A percentile compares a stretch with the other conserved stretches of the same genome.
Evolutionary conservation across 2,888 invertebrate genomes (phyloP).

Genomic region (Itoplectis maculator): DNA sequence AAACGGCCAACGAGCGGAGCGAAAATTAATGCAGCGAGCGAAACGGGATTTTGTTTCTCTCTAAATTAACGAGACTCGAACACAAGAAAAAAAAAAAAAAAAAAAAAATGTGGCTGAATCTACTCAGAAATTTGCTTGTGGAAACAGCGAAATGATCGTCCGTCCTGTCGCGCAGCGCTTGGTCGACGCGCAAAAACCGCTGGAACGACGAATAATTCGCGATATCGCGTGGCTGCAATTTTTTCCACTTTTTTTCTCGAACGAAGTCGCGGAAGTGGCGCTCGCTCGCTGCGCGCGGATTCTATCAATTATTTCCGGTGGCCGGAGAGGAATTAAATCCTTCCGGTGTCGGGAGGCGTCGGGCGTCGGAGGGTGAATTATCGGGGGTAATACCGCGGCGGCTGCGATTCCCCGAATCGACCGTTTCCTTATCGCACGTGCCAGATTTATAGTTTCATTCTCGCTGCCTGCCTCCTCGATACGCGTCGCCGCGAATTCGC

Average conservation of each 20-base stretch:
- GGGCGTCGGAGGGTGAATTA: slow-evolving; percentile 35
- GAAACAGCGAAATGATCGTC: neutral
- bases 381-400: slow-evolving; percentile 45
- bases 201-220: slow-evolving; percentile 17
- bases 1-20: neutral
- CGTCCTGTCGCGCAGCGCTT: too few species aligned
- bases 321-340: slow-evolving; percentile 36
- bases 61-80: neutral
- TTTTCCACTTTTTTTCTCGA: neutral
- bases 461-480: neutral
- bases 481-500: neutral
- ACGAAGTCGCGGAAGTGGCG: neutral
- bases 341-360: slow-evolving; percentile 15
- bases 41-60: neutral
- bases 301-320: slow-evolving; percentile 38
- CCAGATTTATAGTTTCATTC: slow-evolving; percentile 62
- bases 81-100: neutral
- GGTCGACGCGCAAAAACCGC: too few species aligned
- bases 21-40: slow-evolving; percentile 9
- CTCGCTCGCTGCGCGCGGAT: neutral
- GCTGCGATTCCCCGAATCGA: slow-evolving; percentile 21
- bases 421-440: slow-evolving; percentile 56
- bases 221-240: neutral
- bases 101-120: neutral
- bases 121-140: neutral